Percentiles rank a stretch among this genome's conserved stretches.
These are phyloP conservation scores for Dasyurus viverrinus DNA, from an alignment of 2,113 vertebrate species.

Conservation along the genomic window DNA sequence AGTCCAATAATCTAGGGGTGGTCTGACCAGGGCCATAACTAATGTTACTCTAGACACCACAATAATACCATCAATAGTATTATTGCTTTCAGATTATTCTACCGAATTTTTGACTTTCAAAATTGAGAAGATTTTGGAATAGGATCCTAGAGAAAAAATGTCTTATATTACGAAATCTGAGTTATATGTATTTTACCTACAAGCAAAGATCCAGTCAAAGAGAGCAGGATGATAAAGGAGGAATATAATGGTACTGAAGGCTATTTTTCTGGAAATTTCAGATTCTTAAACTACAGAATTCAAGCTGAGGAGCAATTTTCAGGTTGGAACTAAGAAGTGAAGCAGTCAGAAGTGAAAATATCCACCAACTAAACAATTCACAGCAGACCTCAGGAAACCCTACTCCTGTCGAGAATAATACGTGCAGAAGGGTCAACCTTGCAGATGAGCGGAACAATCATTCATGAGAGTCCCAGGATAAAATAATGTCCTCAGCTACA, in stretches of 20 bases:
- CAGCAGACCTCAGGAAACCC: conserved; percentile 57
- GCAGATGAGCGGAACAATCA: conserved; percentile 54
- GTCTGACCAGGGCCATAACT: background rate
- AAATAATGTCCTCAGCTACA: conserved; percentile 25
- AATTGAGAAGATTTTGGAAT: background rate
- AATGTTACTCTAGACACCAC: background rate
- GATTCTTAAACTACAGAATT: conserved; percentile 62
- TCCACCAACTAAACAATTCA: conserved; percentile 62
- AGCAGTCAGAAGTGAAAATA: conserved; percentile 70
- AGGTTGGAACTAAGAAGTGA: conserved; percentile 46
- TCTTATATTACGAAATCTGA: conserved; percentile 35
- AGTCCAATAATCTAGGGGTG: background rate
- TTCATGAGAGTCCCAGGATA: conserved; percentile 46
- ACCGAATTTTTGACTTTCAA: background rate
- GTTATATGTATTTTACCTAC: conserved; percentile 34
- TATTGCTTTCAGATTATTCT: background rate
- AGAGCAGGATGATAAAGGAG: background rate
- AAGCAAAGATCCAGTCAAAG: conserved; percentile 31
- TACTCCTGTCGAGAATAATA: conserved; percentile 65
- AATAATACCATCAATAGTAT: background rate
- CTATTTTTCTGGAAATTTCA: conserved; percentile 61
- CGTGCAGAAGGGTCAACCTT: conserved; percentile 44
- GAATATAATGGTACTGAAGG: conserved; percentile 16
- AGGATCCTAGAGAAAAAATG: conserved; percentile 35
- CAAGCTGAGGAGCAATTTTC: conserved; percentile 67